A percentile compares a stretch with the other conserved stretches of the same genome.
Conservation (phyloP, 2,113 vertebrate species). For the Eira barbara region DNA sequence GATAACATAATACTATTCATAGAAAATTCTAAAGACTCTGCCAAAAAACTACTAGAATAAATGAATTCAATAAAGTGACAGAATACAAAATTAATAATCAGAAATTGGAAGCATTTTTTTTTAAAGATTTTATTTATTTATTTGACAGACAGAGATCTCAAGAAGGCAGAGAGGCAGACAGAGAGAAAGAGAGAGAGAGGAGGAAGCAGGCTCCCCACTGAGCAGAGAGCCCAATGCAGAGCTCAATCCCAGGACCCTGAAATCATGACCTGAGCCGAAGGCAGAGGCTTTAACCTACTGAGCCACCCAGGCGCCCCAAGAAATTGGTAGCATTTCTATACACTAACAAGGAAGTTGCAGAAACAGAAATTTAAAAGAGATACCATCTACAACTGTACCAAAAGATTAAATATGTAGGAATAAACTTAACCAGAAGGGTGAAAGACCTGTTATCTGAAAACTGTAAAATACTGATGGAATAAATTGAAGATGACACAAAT, state of each 20-base stretch:
- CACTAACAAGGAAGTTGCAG: neutral
- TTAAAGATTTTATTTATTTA: too few species aligned
- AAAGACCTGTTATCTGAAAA: neutral
- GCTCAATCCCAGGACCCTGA: too few species aligned
- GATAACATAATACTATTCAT: neutral
- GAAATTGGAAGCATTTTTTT: neutral
- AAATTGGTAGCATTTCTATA: neutral
- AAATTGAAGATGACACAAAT: neutral
- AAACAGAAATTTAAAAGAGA: neutral
- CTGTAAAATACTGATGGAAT: neutral
- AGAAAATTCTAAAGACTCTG: neutral
- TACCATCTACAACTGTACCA: neutral
- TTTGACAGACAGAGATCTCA: too few species aligned
- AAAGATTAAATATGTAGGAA: neutral
- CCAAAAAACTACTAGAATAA: neutral
- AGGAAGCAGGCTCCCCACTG: too few species aligned
- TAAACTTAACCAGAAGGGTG: neutral
- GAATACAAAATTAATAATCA: neutral
- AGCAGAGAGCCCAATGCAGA: accelerated
- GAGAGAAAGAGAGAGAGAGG: too few species aligned
- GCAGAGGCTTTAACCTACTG: too few species aligned
- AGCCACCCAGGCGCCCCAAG: neutral
- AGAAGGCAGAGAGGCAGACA: too few species aligned
- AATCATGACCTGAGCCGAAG: too few species aligned
- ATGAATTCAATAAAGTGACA: neutral